phyloP scores from a whole-genome alignment of 2,113 vertebrate genomes.

The Cervus canadensis region DNA sequence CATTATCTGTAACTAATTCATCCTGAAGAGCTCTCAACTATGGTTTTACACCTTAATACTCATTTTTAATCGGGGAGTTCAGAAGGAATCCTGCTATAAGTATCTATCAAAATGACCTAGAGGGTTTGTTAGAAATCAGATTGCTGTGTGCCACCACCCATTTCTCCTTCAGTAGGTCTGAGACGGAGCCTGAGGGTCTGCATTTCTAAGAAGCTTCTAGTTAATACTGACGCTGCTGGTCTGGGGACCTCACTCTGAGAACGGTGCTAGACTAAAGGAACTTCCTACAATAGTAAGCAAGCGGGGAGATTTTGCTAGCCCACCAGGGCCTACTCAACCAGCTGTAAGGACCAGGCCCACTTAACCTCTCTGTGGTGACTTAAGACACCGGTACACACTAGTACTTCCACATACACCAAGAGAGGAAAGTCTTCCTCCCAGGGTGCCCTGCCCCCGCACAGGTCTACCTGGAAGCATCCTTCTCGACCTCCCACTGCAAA shows the following conservation, averaged over 20 bases:
- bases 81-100: not conserved
- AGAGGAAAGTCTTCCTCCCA: not conserved
- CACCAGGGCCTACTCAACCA: not conserved
- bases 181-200: not conserved
- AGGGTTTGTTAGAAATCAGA: not conserved
- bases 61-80: not conserved
- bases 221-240: not conserved
- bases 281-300: not conserved
- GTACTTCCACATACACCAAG: too few relatives aligned
- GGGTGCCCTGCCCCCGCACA: not conserved
- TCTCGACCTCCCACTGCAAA: not conserved
- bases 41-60: not conserved
- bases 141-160: not conserved
- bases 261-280: not conserved
- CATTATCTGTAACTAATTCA: not conserved
- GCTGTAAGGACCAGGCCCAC: not conserved
- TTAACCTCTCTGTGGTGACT: not conserved
- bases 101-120: not conserved
- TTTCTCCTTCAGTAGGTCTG: not conserved
- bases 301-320: not conserved
- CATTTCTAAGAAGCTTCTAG: not conserved
- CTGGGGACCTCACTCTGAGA: not conserved
- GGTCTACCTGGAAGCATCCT: not conserved
- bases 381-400: not conserved
- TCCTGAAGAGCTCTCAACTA: not conserved